Percentiles rank a stretch among this genome's conserved stretches.
Evolutionary conservation across 2,113 vertebrate species (phyloP).

Genomic region (Eublepharis macularius): DNA sequence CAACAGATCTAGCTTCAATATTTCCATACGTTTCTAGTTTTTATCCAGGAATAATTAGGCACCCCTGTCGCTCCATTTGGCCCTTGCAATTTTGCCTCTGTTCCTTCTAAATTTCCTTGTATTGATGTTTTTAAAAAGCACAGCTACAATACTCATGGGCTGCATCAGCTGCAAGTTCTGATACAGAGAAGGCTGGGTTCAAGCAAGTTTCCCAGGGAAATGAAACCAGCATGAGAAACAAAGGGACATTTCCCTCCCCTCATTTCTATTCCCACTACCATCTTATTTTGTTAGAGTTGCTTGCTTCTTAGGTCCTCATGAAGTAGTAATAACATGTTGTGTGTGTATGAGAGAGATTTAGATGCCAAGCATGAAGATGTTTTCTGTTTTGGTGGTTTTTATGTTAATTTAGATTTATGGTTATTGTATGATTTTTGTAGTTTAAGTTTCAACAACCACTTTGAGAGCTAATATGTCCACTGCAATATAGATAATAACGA

Average conservation of each 20-base stretch:
- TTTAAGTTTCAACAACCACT: too few species aligned
- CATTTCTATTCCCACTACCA: neutral
- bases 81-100: neutral
- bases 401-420: too few species aligned
- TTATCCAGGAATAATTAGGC: neutral
- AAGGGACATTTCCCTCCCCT: neutral
- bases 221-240: neutral
- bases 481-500: too few species aligned
- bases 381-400: too few species aligned
- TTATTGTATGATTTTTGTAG: too few species aligned
- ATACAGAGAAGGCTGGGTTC: neutral
- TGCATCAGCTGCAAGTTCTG: neutral
- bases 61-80: neutral
- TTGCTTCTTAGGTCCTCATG: neutral
- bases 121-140: neutral
- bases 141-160: neutral
- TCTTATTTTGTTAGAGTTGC: neutral
- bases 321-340: too few species aligned
- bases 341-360: neutral
- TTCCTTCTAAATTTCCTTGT: neutral
- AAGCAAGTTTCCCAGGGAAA: neutral
- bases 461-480: too few species aligned
- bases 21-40: neutral
- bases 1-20: neutral
- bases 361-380: neutral